Conservation (phyloP, 2,888 invertebrate species). For the Drosophila kuntzei region DNA sequence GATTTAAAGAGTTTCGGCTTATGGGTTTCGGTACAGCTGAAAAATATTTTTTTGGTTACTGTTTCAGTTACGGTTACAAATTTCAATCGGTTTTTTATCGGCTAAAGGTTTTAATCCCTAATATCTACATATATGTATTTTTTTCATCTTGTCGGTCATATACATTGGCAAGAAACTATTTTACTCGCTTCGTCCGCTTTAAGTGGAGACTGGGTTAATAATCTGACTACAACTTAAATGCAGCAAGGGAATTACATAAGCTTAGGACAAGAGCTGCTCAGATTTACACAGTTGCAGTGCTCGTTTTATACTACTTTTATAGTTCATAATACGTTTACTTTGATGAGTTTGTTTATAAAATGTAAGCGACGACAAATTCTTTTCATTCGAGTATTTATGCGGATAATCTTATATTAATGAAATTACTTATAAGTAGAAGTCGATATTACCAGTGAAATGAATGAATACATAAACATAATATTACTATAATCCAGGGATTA, state of each 20-base stretch:
- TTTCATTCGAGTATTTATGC: background rate
- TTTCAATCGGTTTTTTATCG: no score
- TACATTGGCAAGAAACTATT: no score
- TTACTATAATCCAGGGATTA: no score
- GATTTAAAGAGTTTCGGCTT: no score
- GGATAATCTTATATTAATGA: background rate
- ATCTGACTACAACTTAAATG: conserved; percentile 10
- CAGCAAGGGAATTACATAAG: conserved; percentile 15
- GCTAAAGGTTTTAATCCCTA: no score
- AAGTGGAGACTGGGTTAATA: background rate
- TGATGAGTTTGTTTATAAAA: conserved; percentile 3
- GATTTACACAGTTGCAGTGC: conserved; percentile 5
- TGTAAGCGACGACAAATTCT: background rate
- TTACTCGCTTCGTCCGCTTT: background rate
- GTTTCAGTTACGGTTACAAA: no score
- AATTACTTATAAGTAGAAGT: background rate
- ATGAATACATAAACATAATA: background rate
- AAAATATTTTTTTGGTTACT: no score
- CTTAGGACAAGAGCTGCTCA: conserved; percentile 5
- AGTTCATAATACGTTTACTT: conserved; percentile 18
- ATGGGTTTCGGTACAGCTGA: no score
- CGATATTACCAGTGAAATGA: background rate
- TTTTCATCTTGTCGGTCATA: no score
- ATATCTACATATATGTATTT: no score
- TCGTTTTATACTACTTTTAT: conserved; percentile 14